Conservation (phyloP, 2,113 vertebrate genomes). For the Ivindomyrus marchei region DNA sequence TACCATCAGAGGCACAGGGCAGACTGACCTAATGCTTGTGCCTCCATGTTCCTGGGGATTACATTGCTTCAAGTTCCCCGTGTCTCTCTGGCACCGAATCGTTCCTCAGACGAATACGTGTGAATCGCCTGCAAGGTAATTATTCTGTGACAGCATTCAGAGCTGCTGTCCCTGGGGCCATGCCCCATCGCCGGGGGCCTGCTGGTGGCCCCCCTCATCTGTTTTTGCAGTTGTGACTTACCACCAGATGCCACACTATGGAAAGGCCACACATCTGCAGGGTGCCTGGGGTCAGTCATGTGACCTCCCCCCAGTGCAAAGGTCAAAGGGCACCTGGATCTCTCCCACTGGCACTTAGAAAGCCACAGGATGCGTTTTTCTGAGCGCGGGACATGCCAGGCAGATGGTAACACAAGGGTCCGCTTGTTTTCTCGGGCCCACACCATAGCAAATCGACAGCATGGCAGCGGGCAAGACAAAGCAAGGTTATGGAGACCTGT, state of each 20-base stretch:
- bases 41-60: neutral
- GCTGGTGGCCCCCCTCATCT: neutral
- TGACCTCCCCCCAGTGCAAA: neutral
- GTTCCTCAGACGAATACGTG: neutral
- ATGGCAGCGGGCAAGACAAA: neutral
- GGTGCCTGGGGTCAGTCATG: constrained; percentile 9
- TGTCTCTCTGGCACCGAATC: neutral
- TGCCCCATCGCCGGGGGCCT: neutral
- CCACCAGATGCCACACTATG: neutral
- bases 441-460: neutral
- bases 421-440: neutral
- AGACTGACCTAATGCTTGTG: too few species aligned
- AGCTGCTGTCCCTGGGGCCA: neutral
- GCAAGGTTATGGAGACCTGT: neutral
- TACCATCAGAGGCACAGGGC: neutral
- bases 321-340: constrained; percentile 17
- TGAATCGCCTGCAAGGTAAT: neutral
- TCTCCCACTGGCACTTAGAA: neutral
- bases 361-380: neutral
- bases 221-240: neutral
- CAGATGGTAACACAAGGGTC: neutral
- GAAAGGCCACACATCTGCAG: constrained; percentile 14
- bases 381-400: neutral
- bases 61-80: neutral
- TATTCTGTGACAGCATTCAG: neutral